These are phyloP conservation scores for Ginglymostoma cirratum DNA, from an alignment of 2,113 vertebrate genomes.

Conservation along the genomic window DNA sequence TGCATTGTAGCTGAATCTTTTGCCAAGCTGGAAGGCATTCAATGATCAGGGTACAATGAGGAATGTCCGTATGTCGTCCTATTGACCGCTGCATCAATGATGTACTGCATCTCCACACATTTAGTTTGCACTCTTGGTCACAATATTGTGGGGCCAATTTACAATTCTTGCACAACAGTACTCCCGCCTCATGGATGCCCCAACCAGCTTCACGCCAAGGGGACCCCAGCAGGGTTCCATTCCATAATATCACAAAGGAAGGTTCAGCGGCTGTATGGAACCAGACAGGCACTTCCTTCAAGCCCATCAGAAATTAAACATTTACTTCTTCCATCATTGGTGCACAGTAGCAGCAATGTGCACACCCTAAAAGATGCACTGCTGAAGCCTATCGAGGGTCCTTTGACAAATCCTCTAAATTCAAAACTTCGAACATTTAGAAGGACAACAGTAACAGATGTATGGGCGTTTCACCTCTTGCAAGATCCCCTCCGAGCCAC, in stretches of 20 bases:
- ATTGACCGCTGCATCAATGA: neutral
- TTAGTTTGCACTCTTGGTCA: neutral
- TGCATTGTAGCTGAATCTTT: neutral
- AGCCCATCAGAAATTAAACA: neutral
- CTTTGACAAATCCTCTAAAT: no score
- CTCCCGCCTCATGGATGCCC: neutral
- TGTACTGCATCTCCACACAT: neutral
- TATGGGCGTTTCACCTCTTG: no score
- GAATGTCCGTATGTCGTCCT: neutral
- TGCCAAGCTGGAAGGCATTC: neutral
- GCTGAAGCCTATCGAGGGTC: no score
- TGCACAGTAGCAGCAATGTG: no score
- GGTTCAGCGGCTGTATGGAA: neutral
- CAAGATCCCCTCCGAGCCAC: no score
- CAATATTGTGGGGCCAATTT: neutral
- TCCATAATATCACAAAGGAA: neutral
- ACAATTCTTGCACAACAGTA: neutral
- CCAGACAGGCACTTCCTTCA: neutral
- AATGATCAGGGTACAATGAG: neutral
- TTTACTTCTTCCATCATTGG: neutral
- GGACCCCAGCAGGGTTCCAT: neutral
- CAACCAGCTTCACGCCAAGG: neutral
- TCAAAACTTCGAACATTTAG: no score
- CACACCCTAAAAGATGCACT: no score
- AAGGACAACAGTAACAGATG: no score